Evolutionary conservation across 2,113 vertebrate genomes (phyloP).

Genomic region (Crotalus viridis): DNA sequence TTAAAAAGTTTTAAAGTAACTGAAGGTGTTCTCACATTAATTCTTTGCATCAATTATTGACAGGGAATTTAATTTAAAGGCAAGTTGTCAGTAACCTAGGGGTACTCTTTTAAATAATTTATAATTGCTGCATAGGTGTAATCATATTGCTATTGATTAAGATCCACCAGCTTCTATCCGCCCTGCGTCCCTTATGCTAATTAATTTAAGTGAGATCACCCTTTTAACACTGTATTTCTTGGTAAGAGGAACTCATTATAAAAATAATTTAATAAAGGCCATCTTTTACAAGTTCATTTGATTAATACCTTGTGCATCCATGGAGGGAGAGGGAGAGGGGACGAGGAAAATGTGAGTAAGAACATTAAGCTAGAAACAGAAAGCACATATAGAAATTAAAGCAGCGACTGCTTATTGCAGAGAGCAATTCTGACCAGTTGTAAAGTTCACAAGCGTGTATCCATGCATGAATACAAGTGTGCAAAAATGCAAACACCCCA

Average conservation of each 20-base stretch:
- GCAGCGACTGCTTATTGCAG: constrained; percentile 36
- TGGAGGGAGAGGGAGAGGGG: not conserved
- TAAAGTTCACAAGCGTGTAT: constrained; percentile 13
- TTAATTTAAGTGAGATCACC: constrained; percentile 77
- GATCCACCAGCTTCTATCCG: constrained; percentile 83
- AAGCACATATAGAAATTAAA: constrained; percentile 22
- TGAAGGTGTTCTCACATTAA: constrained; percentile 94
- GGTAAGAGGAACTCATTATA: constrained; percentile 76
- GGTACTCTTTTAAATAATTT: constrained; percentile 96
- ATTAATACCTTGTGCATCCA: constrained; percentile 53
- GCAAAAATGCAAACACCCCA: constrained; percentile 8
- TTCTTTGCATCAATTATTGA: constrained; percentile 99
- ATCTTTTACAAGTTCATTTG: constrained; percentile 64
- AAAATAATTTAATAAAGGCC: constrained; percentile 74
- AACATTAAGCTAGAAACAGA: constrained; percentile 45
- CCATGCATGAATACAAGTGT: constrained; percentile 5
- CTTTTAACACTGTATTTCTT: constrained; percentile 80
- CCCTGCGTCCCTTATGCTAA: constrained; percentile 86
- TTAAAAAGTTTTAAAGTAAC: constrained; percentile 81
- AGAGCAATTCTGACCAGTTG: constrained; percentile 27
- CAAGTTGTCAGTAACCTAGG: constrained; percentile 91
- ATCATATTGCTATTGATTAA: constrained; percentile 97
- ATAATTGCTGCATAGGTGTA: constrained; percentile 87
- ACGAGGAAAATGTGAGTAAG: constrained; percentile 51
- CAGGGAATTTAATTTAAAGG: constrained; percentile 96